Conservation (phyloP, 2,888 invertebrate species). For the Mesopsocus fuscifrons region DNA sequence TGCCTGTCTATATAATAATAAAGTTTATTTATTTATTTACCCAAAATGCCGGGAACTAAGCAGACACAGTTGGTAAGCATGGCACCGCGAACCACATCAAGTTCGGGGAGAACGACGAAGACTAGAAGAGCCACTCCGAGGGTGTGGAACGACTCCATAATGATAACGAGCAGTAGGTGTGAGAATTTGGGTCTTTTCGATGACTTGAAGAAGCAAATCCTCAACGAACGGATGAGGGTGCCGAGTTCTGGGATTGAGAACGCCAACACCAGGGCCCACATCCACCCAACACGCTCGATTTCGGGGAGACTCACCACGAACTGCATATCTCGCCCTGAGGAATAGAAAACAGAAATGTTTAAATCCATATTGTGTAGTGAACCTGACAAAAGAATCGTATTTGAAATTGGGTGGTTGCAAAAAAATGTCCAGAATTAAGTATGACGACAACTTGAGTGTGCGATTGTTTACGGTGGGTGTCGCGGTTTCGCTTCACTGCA, state of each 20-base stretch:
- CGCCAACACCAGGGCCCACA: constrained; percentile 77
- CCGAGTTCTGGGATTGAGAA: constrained; percentile 80
- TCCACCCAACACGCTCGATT: constrained; percentile 77
- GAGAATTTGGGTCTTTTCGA: constrained; percentile 49
- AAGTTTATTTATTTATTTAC: too few relatives aligned
- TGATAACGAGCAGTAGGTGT: constrained; percentile 47
- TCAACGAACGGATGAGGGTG: constrained; percentile 58
- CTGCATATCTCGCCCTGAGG: constrained; percentile 64
- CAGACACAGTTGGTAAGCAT: constrained; percentile 94
- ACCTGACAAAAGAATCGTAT: too few relatives aligned
- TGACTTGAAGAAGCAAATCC: constrained; percentile 83
- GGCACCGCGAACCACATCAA: constrained; percentile 87
- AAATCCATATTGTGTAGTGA: too few relatives aligned
- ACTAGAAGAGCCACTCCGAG: constrained; percentile 72
- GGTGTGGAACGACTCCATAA: constrained; percentile 77
- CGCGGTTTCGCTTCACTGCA: too few relatives aligned
- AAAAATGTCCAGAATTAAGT: too few relatives aligned
- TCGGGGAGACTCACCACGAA: constrained; percentile 64
- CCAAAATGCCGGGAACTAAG: constrained; percentile 62
- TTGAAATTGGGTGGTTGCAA: too few relatives aligned
- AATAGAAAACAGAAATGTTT: too few relatives aligned
- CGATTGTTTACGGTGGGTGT: too few relatives aligned
- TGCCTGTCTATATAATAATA: too few relatives aligned
- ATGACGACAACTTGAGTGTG: too few relatives aligned
- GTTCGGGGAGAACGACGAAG: constrained; percentile 72